These are phyloP conservation scores for Pectinophora gossypiella DNA, from an alignment of 1,140 invertebrate species.

Conservation along the genomic window DNA sequence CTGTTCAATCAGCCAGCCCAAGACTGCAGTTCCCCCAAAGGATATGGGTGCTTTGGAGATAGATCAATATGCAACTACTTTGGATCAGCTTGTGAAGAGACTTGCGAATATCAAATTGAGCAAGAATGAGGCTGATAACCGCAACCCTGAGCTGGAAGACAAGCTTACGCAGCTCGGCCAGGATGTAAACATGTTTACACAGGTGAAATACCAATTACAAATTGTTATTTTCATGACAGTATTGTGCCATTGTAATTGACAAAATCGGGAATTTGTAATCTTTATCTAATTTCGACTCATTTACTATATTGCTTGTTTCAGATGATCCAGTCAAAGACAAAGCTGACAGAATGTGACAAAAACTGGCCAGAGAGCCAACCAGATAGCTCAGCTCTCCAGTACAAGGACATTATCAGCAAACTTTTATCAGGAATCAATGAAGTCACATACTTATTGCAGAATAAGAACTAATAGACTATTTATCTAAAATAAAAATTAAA, in stretches of 20 bases:
- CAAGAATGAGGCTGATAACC: slow-evolving; percentile 23
- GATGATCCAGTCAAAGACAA: slow-evolving; percentile 49
- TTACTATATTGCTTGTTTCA: slow-evolving; percentile 11
- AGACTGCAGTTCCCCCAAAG: background rate
- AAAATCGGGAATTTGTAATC: no score
- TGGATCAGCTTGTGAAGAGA: slow-evolving; percentile 51
- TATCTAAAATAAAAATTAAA: no score
- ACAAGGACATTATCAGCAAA: slow-evolving; percentile 51
- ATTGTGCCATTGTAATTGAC: no score
- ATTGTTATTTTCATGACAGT: no score
- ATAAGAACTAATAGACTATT: slow-evolving; percentile 39
- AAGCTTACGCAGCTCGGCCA: slow-evolving; percentile 46
- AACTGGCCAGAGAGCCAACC: slow-evolving; percentile 25
- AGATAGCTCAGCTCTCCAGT: slow-evolving; percentile 29
- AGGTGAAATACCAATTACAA: slow-evolving; percentile 35
- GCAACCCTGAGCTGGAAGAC: slow-evolving; percentile 43
- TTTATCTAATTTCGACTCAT: no score
- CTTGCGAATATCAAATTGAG: slow-evolving; percentile 42
- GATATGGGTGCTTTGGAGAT: slow-evolving; percentile 36
- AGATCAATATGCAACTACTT: slow-evolving; percentile 40
- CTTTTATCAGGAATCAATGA: slow-evolving; percentile 49
- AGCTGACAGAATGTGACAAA: slow-evolving; percentile 38
- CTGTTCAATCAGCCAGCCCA: slow-evolving; percentile 8
- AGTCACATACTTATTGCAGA: slow-evolving; percentile 48
- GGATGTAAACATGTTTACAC: slow-evolving; percentile 54